phyloP scores from a whole-genome alignment of 2,888 invertebrate genomes.

The Spodoptera littoralis region DNA sequence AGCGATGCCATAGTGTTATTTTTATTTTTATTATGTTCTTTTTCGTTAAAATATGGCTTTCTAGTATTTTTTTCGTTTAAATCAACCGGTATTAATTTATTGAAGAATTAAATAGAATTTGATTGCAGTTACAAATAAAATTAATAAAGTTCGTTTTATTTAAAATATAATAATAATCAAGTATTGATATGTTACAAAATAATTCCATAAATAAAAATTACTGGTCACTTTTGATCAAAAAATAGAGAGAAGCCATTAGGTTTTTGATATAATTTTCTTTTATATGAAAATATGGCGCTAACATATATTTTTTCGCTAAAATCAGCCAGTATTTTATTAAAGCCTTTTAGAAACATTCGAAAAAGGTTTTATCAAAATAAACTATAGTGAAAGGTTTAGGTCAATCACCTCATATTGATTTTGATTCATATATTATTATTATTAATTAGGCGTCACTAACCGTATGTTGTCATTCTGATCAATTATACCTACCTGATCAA shows the following conservation, averaged over 20 bases:
- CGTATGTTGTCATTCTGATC: conserved; percentile 14
- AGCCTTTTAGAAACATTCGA: background rate
- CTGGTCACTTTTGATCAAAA: background rate
- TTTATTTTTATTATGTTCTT: no score
- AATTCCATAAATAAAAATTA: background rate
- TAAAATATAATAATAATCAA: no score
- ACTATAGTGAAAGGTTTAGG: background rate
- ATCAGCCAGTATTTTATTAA: background rate
- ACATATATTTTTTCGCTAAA: background rate
- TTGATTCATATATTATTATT: conserved; percentile 9
- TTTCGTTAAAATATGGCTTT: no score
- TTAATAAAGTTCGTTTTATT: background rate
- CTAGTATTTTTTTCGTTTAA: no score
- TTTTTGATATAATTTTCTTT: background rate
- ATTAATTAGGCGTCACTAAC: conserved; percentile 19
- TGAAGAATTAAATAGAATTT: no score
- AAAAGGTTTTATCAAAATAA: background rate
- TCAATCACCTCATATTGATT: conserved; percentile 8
- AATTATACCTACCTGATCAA: conserved; percentile 16
- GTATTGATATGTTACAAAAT: no score
- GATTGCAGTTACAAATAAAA: no score
- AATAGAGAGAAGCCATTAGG: background rate
- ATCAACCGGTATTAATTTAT: no score
- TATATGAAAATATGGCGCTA: background rate
- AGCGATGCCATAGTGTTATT: no score